phyloP scores from a whole-genome alignment of 2,113 vertebrate species.

The Marmota monax region DNA sequence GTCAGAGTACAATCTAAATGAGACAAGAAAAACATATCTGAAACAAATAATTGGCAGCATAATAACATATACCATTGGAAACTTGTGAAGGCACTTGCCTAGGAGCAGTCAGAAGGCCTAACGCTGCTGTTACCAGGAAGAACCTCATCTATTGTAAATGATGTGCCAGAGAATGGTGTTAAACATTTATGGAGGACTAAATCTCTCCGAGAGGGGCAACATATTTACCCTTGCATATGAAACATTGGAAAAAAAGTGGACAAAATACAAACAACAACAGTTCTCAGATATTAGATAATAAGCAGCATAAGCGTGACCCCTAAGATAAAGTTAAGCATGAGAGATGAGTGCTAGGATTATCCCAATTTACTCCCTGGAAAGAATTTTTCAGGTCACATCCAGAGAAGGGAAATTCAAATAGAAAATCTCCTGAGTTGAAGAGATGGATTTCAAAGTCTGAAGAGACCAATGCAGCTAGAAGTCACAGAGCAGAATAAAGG shows the following conservation, averaged over 20 bases:
- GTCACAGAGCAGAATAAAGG: neutral
- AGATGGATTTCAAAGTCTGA: neutral
- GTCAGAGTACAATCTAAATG: too few relatives aligned
- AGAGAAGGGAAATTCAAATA: neutral
- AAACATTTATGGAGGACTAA: neutral
- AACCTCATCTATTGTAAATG: neutral
- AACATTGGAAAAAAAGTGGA: neutral
- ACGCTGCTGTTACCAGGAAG: too few relatives aligned
- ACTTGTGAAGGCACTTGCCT: too few relatives aligned
- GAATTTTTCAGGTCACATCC: neutral
- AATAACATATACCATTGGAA: too few relatives aligned
- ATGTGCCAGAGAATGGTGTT: neutral
- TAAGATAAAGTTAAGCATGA: neutral
- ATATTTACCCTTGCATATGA: neutral
- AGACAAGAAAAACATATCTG: too few relatives aligned
- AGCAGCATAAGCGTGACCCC: neutral
- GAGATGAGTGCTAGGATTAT: neutral
- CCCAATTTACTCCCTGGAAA: neutral
- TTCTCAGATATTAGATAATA: neutral
- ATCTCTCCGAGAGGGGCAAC: neutral
- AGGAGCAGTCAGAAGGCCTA: too few relatives aligned
- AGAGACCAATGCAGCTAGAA: neutral
- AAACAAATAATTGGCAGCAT: too few relatives aligned
- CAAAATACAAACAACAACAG: neutral
- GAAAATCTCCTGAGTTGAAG: neutral